Evolutionary conservation across 2,888 invertebrate species (phyloP).

Genomic region (Eristalis arbustorum): DNA sequence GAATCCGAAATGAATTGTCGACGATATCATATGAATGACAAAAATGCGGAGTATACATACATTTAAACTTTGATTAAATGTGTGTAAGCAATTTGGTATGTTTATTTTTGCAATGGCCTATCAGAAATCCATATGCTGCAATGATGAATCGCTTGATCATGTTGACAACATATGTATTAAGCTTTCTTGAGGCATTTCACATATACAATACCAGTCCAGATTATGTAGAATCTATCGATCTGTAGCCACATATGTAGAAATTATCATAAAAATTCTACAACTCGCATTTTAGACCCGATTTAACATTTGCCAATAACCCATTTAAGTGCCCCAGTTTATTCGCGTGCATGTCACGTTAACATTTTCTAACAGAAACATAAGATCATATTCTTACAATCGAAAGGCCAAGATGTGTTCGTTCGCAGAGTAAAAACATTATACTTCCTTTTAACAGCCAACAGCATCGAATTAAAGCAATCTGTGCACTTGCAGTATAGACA

Average conservation of each 20-base stretch:
- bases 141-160: too few relatives aligned
- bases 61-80: too few relatives aligned
- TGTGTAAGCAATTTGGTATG: neutral
- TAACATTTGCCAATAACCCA: neutral
- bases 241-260: too few relatives aligned
- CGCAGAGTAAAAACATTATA: neutral
- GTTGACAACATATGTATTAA: too few relatives aligned
- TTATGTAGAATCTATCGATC: too few relatives aligned
- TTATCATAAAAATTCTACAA: too few relatives aligned
- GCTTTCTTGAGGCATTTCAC: too few relatives aligned
- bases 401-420: neutral
- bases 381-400: neutral
- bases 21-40: neutral
- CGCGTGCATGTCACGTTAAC: neutral
- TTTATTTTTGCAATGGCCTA: too few relatives aligned
- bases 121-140: too few relatives aligned
- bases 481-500: neutral
- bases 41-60: neutral
- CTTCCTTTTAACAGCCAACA: neutral
- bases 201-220: too few relatives aligned
- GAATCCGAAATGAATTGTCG: conserved; percentile 1
- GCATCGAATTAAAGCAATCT: neutral
- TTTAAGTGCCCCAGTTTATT: neutral
- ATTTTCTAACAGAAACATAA: neutral
- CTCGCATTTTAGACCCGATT: neutral